Conservation (phyloP, 2,888 invertebrate species). For the Elegia similella region DNA sequence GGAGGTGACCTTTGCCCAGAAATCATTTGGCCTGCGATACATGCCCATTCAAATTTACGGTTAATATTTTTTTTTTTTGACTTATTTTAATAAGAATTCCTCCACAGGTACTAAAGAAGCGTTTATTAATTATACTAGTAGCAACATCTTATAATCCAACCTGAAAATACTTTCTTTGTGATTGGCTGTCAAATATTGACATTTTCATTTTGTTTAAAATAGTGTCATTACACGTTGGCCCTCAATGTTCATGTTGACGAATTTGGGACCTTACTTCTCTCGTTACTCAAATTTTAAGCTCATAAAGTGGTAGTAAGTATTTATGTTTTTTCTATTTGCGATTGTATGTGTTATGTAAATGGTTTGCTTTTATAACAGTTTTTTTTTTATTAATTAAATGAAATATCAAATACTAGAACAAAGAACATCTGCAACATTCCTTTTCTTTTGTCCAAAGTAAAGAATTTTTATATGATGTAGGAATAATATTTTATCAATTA, state of each 20-base stretch:
- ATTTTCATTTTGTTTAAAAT: neutral
- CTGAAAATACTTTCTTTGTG: neutral
- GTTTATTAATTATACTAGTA: too few relatives aligned
- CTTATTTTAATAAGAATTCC: too few relatives aligned
- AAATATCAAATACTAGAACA: constrained; percentile 1
- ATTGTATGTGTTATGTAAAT: neutral
- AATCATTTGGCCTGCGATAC: too few relatives aligned
- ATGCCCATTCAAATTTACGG: too few relatives aligned
- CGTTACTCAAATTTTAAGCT: neutral
- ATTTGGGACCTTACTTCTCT: constrained; percentile 1
- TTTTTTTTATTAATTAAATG: neutral
- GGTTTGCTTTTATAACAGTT: neutral
- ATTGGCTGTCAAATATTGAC: neutral
- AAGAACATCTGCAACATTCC: neutral
- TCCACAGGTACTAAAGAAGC: too few relatives aligned
- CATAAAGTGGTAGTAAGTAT: neutral
- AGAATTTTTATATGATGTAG: too few relatives aligned
- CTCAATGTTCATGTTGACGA: constrained; percentile 1
- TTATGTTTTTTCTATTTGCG: neutral
- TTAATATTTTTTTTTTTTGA: too few relatives aligned
- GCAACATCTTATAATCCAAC: neutral
- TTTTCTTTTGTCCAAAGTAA: too few relatives aligned
- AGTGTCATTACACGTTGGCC: neutral
- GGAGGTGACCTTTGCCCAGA: too few relatives aligned
- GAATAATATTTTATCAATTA: too few relatives aligned